Conservation (phyloP, 35 echinoderm and acorn worm genomes). For the Anneissia japonica region DNA sequence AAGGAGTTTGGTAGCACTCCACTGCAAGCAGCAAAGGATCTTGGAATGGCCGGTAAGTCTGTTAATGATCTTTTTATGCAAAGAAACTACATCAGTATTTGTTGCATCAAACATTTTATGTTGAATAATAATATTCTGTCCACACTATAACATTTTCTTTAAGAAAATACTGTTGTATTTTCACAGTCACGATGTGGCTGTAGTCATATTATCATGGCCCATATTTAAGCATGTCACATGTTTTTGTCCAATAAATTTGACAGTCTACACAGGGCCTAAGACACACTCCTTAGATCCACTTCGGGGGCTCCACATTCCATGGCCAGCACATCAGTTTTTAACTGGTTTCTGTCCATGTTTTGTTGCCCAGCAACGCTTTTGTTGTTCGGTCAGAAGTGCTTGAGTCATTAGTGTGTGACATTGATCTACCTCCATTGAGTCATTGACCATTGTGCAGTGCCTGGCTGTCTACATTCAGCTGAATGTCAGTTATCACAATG, state of each 20-base stretch:
- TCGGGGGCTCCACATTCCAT: neutral
- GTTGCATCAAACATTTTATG: no score
- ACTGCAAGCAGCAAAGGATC: constrained; percentile 61
- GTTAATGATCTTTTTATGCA: neutral
- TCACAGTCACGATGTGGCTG: no score
- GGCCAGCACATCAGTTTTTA: neutral
- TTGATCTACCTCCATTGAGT: constrained; percentile 85
- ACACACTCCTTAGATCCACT: constrained; percentile 1
- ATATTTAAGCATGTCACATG: no score
- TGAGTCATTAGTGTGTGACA: constrained; percentile 99
- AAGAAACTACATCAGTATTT: neutral
- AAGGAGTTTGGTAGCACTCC: constrained; percentile 79
- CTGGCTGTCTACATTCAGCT: neutral
- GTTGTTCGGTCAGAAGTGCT: constrained; percentile 95
- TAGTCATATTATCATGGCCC: no score
- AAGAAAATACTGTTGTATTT: no score
- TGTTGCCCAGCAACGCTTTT: constrained; percentile 76
- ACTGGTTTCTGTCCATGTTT: neutral
- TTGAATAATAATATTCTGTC: no score
- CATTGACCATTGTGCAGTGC: neutral
- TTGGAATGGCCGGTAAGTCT: constrained; percentile 84
- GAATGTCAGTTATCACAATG: neutral
- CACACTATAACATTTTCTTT: no score
- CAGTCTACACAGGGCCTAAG: no score
- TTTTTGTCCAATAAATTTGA: no score